A percentile compares a stretch with the other conserved stretches of the same genome.
Conservation (phyloP, 2,888 invertebrate species). For the Crepidodera aurea region DNA sequence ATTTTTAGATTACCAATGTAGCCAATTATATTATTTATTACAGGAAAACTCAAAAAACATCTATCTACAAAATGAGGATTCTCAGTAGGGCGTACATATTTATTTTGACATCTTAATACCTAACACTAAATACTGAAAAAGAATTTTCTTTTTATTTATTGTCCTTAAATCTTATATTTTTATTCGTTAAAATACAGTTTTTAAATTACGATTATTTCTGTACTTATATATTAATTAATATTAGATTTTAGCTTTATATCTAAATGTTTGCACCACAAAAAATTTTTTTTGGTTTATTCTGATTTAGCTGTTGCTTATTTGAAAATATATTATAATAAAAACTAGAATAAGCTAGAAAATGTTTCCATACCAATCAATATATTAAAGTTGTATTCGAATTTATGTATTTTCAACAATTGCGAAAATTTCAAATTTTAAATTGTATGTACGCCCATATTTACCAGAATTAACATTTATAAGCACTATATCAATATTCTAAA, state of each 20-base stretch:
- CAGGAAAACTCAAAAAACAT: not conserved
- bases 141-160: not conserved
- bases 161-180: not conserved
- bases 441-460: conserved; percentile 12
- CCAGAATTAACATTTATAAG: conserved; percentile 7
- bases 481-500: not conserved
- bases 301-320: no score
- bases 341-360: no score
- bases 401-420: no score
- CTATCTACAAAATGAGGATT: not conserved
- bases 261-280: no score
- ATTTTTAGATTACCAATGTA: no score
- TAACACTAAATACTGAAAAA: not conserved
- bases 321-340: no score
- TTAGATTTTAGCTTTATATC: not conserved
- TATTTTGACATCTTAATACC: not conserved
- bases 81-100: not conserved
- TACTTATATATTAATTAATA: not conserved
- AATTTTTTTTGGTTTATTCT: no score
- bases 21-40: no score
- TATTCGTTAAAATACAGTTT: not conserved
- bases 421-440: not conserved
- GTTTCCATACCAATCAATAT: no score
- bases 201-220: not conserved
- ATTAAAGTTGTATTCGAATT: no score